phyloP scores from a whole-genome alignment of 2,888 invertebrate species.

The Drosophila cyrtoloma region DNA sequence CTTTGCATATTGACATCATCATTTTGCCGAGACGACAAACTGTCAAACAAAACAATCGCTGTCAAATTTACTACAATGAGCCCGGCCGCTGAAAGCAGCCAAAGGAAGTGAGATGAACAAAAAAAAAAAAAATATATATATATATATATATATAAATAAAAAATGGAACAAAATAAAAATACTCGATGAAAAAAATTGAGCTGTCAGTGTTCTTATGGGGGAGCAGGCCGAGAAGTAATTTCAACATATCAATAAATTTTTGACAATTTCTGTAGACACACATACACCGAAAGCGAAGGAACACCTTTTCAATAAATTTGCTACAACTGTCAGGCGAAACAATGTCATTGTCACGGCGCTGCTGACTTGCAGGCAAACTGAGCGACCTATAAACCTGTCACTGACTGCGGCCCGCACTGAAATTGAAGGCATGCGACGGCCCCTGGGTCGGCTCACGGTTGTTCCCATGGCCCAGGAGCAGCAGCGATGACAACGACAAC shows the following conservation, averaged over 20 bases:
- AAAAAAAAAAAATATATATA: background rate
- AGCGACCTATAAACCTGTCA: conserved; percentile 79
- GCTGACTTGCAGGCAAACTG: conserved; percentile 42
- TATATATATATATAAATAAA: conserved; percentile 1
- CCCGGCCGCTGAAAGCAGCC: conserved; percentile 26
- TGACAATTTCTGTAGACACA: conserved; percentile 62
- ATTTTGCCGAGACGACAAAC: conserved; percentile 76
- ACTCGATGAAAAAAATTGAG: conserved; percentile 62
- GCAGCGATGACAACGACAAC: conserved; percentile 22
- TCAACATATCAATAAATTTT: conserved; percentile 80
- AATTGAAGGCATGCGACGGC: conserved; percentile 40
- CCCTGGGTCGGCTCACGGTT: conserved; percentile 41
- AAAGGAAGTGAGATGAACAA: conserved; percentile 35
- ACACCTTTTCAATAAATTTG: conserved; percentile 81
- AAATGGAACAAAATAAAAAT: conserved; percentile 16
- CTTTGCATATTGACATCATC: conserved; percentile 80
- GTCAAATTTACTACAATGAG: conserved; percentile 77
- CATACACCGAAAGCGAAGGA: conserved; percentile 50
- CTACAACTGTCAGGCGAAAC: conserved; percentile 80
- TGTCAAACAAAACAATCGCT: conserved; percentile 81
- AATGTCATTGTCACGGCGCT: conserved; percentile 79
- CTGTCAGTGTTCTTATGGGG: conserved; percentile 70
- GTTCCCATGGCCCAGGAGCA: conserved; percentile 16
- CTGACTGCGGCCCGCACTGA: conserved; percentile 34
- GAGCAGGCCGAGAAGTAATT: conserved; percentile 63